These are phyloP conservation scores for Antheraea mylitta DNA, from an alignment of 1,140 invertebrate species.

Conservation along the genomic window DNA sequence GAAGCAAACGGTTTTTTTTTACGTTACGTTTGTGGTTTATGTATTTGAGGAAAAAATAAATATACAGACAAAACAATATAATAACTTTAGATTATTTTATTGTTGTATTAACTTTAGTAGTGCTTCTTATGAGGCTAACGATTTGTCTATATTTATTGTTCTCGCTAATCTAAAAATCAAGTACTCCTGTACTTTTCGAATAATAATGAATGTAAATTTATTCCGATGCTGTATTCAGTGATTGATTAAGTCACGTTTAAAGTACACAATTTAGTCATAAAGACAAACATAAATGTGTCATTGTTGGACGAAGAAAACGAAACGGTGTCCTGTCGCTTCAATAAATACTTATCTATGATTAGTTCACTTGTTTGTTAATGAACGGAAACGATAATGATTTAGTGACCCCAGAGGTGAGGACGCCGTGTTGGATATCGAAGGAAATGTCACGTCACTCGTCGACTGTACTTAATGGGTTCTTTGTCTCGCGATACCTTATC, in stretches of 20 bases:
- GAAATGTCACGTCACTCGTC: conserved; percentile 71
- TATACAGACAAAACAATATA: too few relatives aligned
- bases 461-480: conserved; percentile 71
- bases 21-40: too few relatives aligned
- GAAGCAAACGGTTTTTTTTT: too few relatives aligned
- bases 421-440: conserved; percentile 67
- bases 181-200: too few relatives aligned
- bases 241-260: neutral
- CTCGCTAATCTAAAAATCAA: too few relatives aligned
- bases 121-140: too few relatives aligned
- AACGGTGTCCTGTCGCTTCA: conserved; percentile 1
- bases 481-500: conserved; percentile 74
- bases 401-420: conserved; percentile 71
- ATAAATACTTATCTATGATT: conserved; percentile 14
- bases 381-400: conserved; percentile 72
- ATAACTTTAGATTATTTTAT: too few relatives aligned
- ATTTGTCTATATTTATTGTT: too few relatives aligned
- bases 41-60: too few relatives aligned
- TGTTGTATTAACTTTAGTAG: too few relatives aligned
- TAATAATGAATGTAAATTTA: too few relatives aligned
- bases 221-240: too few relatives aligned
- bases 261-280: neutral
- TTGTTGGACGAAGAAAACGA: neutral
- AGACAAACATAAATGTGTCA: neutral
- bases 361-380: conserved; percentile 41